phyloP scores from a whole-genome alignment of 1,140 invertebrate genomes.

The Sminthurinus signatus region DNA sequence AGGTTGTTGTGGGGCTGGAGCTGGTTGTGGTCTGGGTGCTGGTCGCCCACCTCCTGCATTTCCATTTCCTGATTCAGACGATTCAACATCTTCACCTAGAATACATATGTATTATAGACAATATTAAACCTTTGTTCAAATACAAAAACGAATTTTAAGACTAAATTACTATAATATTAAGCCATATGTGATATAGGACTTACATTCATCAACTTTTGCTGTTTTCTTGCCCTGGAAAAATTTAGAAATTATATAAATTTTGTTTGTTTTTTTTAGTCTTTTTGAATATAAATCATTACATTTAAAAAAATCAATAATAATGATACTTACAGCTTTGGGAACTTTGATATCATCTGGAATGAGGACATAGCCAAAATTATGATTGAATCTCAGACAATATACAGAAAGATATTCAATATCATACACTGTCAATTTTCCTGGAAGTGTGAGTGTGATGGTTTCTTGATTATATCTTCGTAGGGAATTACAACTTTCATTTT shows the following conservation, averaged over 20 bases:
- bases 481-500: constrained; percentile 31
- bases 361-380: constrained; percentile 38
- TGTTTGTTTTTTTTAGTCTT: neutral
- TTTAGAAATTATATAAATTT: neutral
- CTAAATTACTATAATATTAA: neutral
- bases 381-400: constrained; percentile 37
- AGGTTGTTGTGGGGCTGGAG: neutral
- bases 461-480: constrained; percentile 26
- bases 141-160: neutral
- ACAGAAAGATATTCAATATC: constrained; percentile 35
- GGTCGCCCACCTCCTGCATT: neutral
- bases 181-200: neutral
- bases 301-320: neutral
- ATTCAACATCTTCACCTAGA: constrained; percentile 1
- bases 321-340: constrained; percentile 14
- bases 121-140: neutral
- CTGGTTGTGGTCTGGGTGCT: neutral
- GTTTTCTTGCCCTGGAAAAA: constrained; percentile 12
- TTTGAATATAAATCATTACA: too few species aligned
- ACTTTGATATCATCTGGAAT: constrained; percentile 29
- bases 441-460: constrained; percentile 27
- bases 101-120: too few species aligned
- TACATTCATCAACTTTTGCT: constrained; percentile 20
- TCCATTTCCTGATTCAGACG: neutral
- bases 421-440: constrained; percentile 33